phyloP scores from a whole-genome alignment of 2,888 invertebrate species.

The Tetranychus piercei region DNA sequence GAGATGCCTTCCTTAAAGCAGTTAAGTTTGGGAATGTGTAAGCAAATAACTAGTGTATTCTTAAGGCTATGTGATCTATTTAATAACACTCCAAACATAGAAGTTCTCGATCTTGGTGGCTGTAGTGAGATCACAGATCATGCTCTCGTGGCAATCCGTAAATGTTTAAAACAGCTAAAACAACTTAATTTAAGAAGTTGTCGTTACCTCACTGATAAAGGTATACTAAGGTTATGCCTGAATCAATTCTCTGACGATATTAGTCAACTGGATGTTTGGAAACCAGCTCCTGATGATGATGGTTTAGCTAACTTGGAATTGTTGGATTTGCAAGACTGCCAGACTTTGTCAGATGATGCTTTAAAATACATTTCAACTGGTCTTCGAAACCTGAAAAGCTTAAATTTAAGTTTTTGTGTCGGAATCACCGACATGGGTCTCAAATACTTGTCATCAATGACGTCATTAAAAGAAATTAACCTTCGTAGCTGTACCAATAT shows the following conservation, averaged over 20 bases:
- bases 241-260: slow-evolving; percentile 37
- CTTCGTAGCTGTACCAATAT: slow-evolving; percentile 81
- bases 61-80: slow-evolving; percentile 8
- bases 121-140: slow-evolving; percentile 78
- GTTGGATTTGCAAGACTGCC: slow-evolving; percentile 80
- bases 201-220: slow-evolving; percentile 75
- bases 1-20: slow-evolving; percentile 52
- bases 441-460: slow-evolving; percentile 66
- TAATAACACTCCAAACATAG: slow-evolving; percentile 43
- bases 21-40: slow-evolving; percentile 73
- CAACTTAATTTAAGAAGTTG: slow-evolving; percentile 73
- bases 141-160: slow-evolving; percentile 63
- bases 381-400: slow-evolving; percentile 54
- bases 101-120: slow-evolving; percentile 70
- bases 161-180: slow-evolving; percentile 64
- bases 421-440: slow-evolving; percentile 82
- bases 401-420: slow-evolving; percentile 83
- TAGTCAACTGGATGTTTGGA: slow-evolving; percentile 17
- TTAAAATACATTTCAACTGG: slow-evolving; percentile 65
- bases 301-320: slow-evolving; percentile 52
- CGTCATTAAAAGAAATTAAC: slow-evolving; percentile 63
- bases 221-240: slow-evolving; percentile 56
- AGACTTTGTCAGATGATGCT: slow-evolving; percentile 75
- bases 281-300: slow-evolving; percentile 4
- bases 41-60: slow-evolving; percentile 52